Evolutionary conservation across 2,113 vertebrate species (phyloP), one percentile per base, ranked within the genome.

Genomic region (Corynorhinus townsendii): DNA sequence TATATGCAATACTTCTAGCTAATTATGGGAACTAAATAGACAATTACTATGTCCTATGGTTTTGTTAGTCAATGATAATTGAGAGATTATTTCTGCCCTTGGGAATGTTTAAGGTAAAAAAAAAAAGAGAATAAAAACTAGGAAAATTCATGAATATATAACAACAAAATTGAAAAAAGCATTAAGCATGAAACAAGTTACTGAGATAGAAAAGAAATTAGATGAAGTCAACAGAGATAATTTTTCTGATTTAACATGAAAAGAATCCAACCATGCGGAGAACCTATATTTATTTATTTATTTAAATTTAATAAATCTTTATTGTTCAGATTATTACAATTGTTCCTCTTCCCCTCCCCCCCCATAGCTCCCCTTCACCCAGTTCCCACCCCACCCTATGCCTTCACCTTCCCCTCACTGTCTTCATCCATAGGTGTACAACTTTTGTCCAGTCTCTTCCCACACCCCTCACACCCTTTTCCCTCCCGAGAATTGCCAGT

Each of bases 161-260:
- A 88, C 24, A 89, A 82, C 33, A 89, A 45, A 89, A 85, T 88
- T 59, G 47, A n/a, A 75, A 83, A 87, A 85, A 88, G 6, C 45
- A 6, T 66, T 93, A 85, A 66, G 20, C 19, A 96, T 28, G 35
- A n/a, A 86, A 76, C n/a, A 82, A 75, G 38, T 84, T 54, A 93
- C 38, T 90, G 35, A 43, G 26, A 82, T 56, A 77, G 62, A 64
- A 84, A 91, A 72, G 79, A 88, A 75, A 64, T 86, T 90, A 90
- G 75, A 26, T 83, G 33, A 91, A 69, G 72, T 93, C 26, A 95
- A 4, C 17, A 69, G 17, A 49, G 33, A 14, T 90, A 9, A 4
- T 77, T 79, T 90, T 91, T 95, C 82, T 87, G 56, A 90, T 64
- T 93, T 82, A 71, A 86, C 45, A 43, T 92, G 11, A 83, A 94